phyloP scores from a whole-genome alignment of 2,888 invertebrate species.

The Drosophila siamana region DNA sequence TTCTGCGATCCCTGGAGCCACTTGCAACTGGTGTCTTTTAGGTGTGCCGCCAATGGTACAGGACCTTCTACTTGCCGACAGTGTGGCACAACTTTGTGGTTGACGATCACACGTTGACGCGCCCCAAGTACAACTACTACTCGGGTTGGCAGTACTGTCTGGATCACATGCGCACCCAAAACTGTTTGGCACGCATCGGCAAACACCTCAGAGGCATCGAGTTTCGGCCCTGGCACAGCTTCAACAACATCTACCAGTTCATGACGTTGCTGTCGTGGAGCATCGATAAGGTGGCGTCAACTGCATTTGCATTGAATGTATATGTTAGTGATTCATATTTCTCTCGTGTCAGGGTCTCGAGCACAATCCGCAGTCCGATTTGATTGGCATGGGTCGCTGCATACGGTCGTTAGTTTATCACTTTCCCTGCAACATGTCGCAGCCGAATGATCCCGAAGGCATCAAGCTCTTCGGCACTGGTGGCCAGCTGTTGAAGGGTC shows the following conservation, averaged over 20 bases:
- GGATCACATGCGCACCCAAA: conserved; percentile 90
- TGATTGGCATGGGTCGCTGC: conserved; percentile 86
- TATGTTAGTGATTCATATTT: too few species aligned
- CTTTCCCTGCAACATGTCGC: conserved; percentile 91
- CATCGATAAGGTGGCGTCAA: conserved; percentile 86
- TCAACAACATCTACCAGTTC: conserved; percentile 93
- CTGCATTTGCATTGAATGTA: too few species aligned
- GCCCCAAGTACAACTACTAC: conserved; percentile 92
- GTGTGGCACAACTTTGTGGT: conserved; percentile 92
- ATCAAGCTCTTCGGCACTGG: conserved; percentile 92
- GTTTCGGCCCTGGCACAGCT: conserved; percentile 91
- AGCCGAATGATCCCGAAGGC: conserved; percentile 87
- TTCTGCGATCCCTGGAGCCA: neutral
- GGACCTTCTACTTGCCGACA: conserved; percentile 89
- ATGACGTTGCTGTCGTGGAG: conserved; percentile 93
- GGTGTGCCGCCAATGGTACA: conserved; percentile 87
- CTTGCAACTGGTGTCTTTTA: conserved; percentile 25
- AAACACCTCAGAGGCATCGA: conserved; percentile 88
- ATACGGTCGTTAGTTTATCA: conserved; percentile 89
- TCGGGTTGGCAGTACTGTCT: conserved; percentile 91
- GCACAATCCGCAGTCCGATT: conserved; percentile 68
- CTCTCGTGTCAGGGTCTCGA: conserved; percentile 54
- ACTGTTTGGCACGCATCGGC: conserved; percentile 90
- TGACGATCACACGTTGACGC: conserved; percentile 90
- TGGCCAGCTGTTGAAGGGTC: conserved; percentile 88